Conservation (phyloP, 2,113 vertebrate species). For the Microtus ochrogaster region DNA sequence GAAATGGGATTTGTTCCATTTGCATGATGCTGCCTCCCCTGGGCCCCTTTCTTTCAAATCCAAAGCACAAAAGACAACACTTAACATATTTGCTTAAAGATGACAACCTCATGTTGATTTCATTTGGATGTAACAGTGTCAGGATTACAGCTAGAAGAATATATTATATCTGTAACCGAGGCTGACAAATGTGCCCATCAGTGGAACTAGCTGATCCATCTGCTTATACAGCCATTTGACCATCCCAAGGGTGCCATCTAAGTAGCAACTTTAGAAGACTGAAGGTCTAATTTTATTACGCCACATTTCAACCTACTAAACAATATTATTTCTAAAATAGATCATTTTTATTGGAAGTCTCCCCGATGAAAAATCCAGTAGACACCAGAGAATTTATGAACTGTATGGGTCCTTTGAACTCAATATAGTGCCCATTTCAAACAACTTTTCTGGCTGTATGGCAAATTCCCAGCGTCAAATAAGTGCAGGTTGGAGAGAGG, state of each 20-base stretch:
- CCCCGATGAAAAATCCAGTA: constrained; percentile 93
- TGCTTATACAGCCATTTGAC: constrained; percentile 93
- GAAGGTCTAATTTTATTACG: constrained; percentile 96
- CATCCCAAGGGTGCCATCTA: constrained; percentile 93
- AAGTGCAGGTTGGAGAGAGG: constrained; percentile 66
- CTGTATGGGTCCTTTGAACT: constrained; percentile 90
- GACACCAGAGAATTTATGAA: constrained; percentile 92
- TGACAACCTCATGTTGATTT: constrained; percentile 96
- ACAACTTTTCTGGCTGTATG: constrained; percentile 86
- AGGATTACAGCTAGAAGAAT: constrained; percentile 91
- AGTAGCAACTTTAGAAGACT: constrained; percentile 93
- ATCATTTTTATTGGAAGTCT: constrained; percentile 94
- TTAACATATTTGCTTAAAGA: constrained; percentile 99
- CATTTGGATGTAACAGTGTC: constrained; percentile 95
- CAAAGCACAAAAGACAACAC: constrained; percentile 95
- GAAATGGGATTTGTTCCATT: constrained; percentile 94
- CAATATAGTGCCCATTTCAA: constrained; percentile 90
- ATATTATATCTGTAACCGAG: constrained; percentile 93
- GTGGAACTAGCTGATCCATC: constrained; percentile 95
- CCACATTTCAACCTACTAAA: constrained; percentile 95
- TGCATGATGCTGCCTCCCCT: constrained; percentile 93
- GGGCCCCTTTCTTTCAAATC: constrained; percentile 94
- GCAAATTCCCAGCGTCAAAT: constrained; percentile 82
- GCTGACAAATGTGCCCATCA: constrained; percentile 95
- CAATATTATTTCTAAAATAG: constrained; percentile 95